A percentile compares a stretch with the other conserved stretches of the same genome.
These are phyloP conservation scores for Okamejei kenojei DNA, from an alignment of 2,797 vertebrate species.

Conservation along the genomic window DNA sequence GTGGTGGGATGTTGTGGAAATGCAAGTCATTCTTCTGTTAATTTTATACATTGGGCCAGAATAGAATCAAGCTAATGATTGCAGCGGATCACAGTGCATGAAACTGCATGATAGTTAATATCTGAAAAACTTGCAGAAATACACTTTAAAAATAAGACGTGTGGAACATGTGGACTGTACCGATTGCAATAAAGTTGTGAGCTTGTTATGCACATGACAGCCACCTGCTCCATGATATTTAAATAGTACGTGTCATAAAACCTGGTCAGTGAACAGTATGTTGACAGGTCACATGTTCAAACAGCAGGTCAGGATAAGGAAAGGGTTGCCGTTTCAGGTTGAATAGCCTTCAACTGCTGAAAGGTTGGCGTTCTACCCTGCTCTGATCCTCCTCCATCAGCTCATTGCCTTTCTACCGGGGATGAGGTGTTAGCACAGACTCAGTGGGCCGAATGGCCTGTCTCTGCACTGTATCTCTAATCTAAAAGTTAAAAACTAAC, in stretches of 20 bases:
- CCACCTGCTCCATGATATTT: too few species aligned
- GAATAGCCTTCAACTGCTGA: background rate
- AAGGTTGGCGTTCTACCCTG: background rate
- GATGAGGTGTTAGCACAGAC: background rate
- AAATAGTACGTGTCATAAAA: background rate
- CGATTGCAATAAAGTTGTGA: background rate
- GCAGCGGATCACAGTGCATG: background rate
- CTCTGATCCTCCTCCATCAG: background rate
- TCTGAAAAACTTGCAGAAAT: background rate
- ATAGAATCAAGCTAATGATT: background rate
- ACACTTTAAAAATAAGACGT: background rate
- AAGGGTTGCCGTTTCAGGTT: too few species aligned
- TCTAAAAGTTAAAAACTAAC: too few species aligned
- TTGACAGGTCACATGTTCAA: too few species aligned
- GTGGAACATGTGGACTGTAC: background rate
- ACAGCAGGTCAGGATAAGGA: too few species aligned
- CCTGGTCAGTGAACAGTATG: background rate
- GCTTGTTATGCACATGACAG: background rate
- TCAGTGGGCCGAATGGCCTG: too few species aligned
- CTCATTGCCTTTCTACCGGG: too few species aligned
- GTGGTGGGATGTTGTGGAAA: too few species aligned
- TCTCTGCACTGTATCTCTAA: too few species aligned
- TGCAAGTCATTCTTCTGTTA: background rate
- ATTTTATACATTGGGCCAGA: background rate
- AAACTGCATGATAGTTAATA: background rate